Evolutionary conservation across 1,140 invertebrate genomes (phyloP).

Genomic region (Ganaspis sp.): DNA sequence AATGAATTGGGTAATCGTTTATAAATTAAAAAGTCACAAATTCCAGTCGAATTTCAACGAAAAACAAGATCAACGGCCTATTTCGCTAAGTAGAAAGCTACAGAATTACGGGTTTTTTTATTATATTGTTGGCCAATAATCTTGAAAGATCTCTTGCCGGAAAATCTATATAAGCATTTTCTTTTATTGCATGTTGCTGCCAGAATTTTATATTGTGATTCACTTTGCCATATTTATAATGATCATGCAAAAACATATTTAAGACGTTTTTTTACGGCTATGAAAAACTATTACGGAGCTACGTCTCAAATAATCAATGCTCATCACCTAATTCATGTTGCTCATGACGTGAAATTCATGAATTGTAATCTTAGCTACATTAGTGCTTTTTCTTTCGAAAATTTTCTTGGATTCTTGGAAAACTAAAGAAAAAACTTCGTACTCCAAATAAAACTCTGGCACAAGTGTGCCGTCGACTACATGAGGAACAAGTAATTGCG

Average conservation of each 20-base stretch:
- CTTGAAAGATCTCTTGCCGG: conserved; percentile 44
- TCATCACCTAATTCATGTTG: conserved; percentile 50
- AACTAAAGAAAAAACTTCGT: background rate
- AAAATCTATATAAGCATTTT: conserved; percentile 51
- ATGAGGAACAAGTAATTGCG: background rate
- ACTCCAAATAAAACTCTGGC: conserved; percentile 26
- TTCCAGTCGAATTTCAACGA: conserved; percentile 51
- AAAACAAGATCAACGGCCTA: conserved; percentile 44
- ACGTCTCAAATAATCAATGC: conserved; percentile 44
- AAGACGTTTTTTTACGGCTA: conserved; percentile 39
- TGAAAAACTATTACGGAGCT: conserved; percentile 39
- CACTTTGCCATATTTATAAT: conserved; percentile 31
- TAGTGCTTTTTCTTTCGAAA: conserved; percentile 20
- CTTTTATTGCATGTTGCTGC: conserved; percentile 45
- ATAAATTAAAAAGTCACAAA: conserved; percentile 32
- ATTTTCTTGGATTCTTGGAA: conserved; percentile 27
- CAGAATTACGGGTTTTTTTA: conserved; percentile 44
- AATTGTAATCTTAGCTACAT: conserved; percentile 33
- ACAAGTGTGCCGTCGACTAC: conserved; percentile 29
- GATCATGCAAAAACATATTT: conserved; percentile 42
- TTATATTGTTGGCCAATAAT: conserved; percentile 47
- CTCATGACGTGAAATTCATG: conserved; percentile 35
- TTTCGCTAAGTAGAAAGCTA: conserved; percentile 46
- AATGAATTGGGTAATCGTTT: conserved; percentile 20
- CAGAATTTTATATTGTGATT: conserved; percentile 45